A percentile compares a stretch with the other conserved stretches of the same genome.
Evolutionary conservation across 2,113 vertebrate genomes (phyloP).

Genomic region (Fulmarus glacialis): DNA sequence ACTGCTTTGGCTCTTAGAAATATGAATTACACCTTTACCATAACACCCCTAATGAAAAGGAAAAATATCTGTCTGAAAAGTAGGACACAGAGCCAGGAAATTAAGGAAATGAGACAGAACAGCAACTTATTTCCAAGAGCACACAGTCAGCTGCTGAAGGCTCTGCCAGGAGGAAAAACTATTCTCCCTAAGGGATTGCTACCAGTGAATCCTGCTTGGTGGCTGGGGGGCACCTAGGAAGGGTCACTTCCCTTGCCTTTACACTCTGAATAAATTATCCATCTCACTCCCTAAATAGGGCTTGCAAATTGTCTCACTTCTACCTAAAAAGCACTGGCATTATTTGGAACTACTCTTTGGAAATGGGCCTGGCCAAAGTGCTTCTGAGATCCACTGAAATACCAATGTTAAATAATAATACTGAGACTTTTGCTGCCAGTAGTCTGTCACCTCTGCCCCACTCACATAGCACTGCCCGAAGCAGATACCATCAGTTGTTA

Average conservation of each 20-base stretch:
- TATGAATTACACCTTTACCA: not conserved
- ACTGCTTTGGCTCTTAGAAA: slow-evolving; percentile 15
- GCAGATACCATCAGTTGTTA: not conserved
- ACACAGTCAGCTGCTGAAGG: not conserved
- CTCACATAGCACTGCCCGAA: not conserved
- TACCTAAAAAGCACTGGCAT: not conserved
- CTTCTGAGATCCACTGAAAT: not conserved
- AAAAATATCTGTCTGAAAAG: slow-evolving; percentile 1
- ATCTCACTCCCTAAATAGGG: not conserved
- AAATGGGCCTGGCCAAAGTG: not conserved
- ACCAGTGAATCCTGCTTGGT: not conserved
- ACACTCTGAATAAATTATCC: not conserved
- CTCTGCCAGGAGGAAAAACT: not conserved
- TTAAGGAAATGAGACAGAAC: slow-evolving; percentile 40
- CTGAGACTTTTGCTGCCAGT: not conserved
- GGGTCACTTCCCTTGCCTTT: not conserved
- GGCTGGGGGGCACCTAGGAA: not conserved
- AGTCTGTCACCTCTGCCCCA: not conserved
- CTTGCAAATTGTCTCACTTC: not conserved
- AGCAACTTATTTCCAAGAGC: slow-evolving; percentile 14
- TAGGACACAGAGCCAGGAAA: slow-evolving; percentile 17
- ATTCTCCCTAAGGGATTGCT: not conserved
- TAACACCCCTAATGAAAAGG: not conserved
- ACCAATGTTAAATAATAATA: not conserved
- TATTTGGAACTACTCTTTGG: not conserved